Base-by-base conservation (phyloP, 2,888 invertebrate species). In the Tetragonula carbonaria region DNA sequence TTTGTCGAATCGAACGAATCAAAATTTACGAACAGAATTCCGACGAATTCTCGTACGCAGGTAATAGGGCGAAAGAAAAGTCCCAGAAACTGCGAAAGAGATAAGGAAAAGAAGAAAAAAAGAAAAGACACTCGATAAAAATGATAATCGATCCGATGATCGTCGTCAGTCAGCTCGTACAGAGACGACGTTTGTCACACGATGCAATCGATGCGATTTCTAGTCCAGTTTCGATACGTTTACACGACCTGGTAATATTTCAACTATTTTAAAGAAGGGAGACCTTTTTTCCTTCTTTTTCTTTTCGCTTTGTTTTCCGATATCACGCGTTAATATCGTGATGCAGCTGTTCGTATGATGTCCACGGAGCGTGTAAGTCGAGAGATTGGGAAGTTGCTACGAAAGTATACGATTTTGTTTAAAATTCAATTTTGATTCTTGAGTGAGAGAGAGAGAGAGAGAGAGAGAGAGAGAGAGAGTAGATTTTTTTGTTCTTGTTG, bases 111-210 rank as follows among this genome's bases (percentile, higher is more conserved):
- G 33, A 45, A 8, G 38, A 38, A 38, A 45, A 8, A 38, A 8
- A 45, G 6, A 16, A 1, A 50, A 8, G 45, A 6, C 2, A 28
- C 0, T 53, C n/a, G 16, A 80, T n/a, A 8, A 16, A 2, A 53
- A 8, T 14, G 45, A 6, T 2, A 28, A 1, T 53, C n/a, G 16
- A 80, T n/a, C 14, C 11, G 72, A 62, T 82, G 45, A 16, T 16
- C 23, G 68, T 51, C 84, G 68, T 51, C 84, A 77, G 77, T 45
- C 83, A 14, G 70, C 77, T 77, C 74, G 57, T 55, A 65, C 16
- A 11, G 4, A 23, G 4, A 23, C 11, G 8, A 16, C 11, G 33
- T 38, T 28, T 4, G 21, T 21, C 21, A 55, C 2, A 33, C 33
- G 38, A 74, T 33, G 45, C 33, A 23, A 73, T 28, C 28, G 28